Evolutionary conservation across 2,113 vertebrate species (phyloP).

Genomic region (Leiothrix lutea): DNA sequence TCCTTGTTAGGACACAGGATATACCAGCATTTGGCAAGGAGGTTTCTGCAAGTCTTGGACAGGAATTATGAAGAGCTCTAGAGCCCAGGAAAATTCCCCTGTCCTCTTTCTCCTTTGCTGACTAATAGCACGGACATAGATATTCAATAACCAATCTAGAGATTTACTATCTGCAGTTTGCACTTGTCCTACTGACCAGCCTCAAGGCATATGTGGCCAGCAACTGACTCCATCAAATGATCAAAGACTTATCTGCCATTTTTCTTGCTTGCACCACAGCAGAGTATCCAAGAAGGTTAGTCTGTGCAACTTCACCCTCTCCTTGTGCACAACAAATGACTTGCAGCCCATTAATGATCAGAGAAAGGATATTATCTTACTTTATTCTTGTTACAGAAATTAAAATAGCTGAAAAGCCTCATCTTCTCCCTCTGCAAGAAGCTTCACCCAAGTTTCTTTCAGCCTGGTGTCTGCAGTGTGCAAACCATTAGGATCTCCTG

Average conservation of each 20-base stretch:
- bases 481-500: background rate
- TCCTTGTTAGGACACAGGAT: background rate
- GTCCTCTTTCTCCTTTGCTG: background rate
- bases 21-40: background rate
- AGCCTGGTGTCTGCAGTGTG: background rate
- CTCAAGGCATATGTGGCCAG: background rate
- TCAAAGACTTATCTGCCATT: background rate
- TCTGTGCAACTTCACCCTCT: background rate
- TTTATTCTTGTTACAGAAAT: background rate
- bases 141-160: background rate
- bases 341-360: background rate
- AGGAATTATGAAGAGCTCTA: background rate
- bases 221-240: background rate
- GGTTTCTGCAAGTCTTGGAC: background rate
- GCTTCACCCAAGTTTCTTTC: background rate
- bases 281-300: background rate
- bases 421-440: background rate
- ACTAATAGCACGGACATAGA: background rate
- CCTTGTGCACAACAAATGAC: background rate
- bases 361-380: background rate
- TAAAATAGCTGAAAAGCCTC: background rate
- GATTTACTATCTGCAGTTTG: background rate
- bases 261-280: background rate
- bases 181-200: background rate
- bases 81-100: background rate